phyloP scores from a whole-genome alignment of 2,888 invertebrate genomes.

The Scrobipalpa costella region DNA sequence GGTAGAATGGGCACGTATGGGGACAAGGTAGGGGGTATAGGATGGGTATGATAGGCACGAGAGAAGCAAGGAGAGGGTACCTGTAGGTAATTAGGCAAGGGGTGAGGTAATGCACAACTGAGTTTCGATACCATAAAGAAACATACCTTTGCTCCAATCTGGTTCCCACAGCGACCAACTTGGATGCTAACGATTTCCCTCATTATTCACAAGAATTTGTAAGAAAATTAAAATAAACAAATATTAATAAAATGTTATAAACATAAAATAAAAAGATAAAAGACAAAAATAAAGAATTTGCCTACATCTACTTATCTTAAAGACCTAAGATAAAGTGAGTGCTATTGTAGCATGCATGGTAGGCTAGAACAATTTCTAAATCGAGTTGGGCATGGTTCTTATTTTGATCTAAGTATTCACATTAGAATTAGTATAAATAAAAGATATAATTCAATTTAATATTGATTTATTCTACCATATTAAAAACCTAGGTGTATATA shows the following conservation, averaged over 20 bases:
- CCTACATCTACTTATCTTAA: conserved; percentile 53
- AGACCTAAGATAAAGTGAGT: conserved; percentile 40
- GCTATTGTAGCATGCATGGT: conserved; percentile 49
- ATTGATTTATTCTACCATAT: conserved; percentile 30
- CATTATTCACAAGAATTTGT: conserved; percentile 69
- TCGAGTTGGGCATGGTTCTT: conserved; percentile 24
- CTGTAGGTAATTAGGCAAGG: too few relatives aligned
- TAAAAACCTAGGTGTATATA: conserved; percentile 38
- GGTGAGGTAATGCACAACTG: too few relatives aligned
- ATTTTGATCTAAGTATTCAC: neutral
- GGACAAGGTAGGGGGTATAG: too few relatives aligned
- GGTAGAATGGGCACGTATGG: too few relatives aligned
- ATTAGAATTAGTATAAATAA: neutral
- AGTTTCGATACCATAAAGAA: neutral
- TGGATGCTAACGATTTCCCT: conserved; percentile 91
- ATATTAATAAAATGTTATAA: conserved; percentile 36
- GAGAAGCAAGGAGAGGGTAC: too few relatives aligned
- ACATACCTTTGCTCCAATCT: conserved; percentile 89
- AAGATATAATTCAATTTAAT: neutral
- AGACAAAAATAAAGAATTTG: conserved; percentile 44
- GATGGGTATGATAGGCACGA: too few relatives aligned
- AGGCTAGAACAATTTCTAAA: conserved; percentile 34
- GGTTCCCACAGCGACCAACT: conserved; percentile 80
- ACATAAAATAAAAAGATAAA: conserved; percentile 43
- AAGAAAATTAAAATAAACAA: conserved; percentile 14